Evolutionary conservation across 2,113 vertebrate species (phyloP).

Genomic region (Sarotherodon lohbergeri): DNA sequence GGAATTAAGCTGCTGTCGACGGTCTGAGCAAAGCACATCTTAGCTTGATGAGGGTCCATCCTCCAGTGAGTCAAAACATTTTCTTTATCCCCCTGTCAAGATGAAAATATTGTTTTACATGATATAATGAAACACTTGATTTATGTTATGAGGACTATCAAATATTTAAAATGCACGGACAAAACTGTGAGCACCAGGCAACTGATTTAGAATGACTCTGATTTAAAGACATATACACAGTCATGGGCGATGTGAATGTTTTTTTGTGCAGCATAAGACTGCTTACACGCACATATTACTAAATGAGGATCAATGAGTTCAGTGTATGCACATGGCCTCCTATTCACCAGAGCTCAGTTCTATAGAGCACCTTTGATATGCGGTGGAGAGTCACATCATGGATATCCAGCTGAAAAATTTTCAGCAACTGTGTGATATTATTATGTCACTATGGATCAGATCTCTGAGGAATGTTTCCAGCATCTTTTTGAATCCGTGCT

Average conservation of each 20-base stretch:
- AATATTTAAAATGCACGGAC: background rate
- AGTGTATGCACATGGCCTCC: background rate
- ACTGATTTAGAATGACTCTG: background rate
- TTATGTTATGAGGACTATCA: background rate
- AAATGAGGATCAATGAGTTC: background rate
- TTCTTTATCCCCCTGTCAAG: conserved; percentile 76
- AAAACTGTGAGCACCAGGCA: background rate
- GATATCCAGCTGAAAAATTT: background rate
- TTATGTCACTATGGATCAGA: background rate
- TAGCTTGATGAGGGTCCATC: conserved; percentile 60
- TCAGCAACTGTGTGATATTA: background rate
- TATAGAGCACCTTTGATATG: background rate
- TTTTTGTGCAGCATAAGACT: background rate
- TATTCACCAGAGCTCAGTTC: background rate
- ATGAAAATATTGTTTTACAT: background rate
- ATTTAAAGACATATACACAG: background rate
- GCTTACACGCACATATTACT: background rate
- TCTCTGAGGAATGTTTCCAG: background rate
- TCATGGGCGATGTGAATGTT: background rate
- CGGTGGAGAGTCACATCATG: background rate
- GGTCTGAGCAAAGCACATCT: conserved; percentile 67
- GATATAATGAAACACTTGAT: background rate
- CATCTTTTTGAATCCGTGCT: background rate
- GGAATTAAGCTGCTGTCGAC: conserved; percentile 76
- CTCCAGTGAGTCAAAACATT: conserved; percentile 81